Conservation (phyloP, 2,113 vertebrate species). For the Lycocorax pyrrhopterus region DNA sequence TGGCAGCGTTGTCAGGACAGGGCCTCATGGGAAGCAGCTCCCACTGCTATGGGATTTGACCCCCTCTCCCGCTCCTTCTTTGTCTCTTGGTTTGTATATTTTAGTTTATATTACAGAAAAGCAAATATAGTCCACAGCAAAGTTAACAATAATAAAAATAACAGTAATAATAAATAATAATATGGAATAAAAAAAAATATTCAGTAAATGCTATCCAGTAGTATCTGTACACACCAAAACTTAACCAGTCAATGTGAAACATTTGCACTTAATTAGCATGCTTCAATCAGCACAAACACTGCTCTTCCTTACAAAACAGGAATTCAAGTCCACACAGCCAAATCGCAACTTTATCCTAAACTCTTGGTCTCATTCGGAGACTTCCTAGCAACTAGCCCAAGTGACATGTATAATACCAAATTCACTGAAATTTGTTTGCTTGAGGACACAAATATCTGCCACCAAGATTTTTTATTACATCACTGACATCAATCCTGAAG, state of each 20-base stretch:
- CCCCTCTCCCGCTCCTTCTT: neutral
- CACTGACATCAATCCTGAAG: neutral
- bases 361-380: neutral
- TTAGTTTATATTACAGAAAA: neutral
- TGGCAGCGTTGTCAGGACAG: neutral
- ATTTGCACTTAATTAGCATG: neutral
- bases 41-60: neutral
- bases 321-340: neutral
- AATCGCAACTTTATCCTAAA: neutral
- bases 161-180: neutral
- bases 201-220: neutral
- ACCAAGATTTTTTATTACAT: neutral
- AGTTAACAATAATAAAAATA: neutral
- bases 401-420: neutral
- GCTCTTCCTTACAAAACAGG: neutral
- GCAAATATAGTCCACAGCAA: neutral
- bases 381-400: neutral
- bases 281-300: neutral
- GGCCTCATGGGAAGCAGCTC: slow-evolving; percentile 12
- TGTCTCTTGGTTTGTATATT: neutral
- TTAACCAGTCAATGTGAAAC: neutral
- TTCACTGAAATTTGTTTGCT: neutral
- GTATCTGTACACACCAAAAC: neutral
- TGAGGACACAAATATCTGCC: neutral
- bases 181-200: neutral